Evolutionary conservation across 92 coral and sea anemone species (phyloP), one percentile per base, ranked within the genome.

Genomic region (Palythoa grandiflora): DNA sequence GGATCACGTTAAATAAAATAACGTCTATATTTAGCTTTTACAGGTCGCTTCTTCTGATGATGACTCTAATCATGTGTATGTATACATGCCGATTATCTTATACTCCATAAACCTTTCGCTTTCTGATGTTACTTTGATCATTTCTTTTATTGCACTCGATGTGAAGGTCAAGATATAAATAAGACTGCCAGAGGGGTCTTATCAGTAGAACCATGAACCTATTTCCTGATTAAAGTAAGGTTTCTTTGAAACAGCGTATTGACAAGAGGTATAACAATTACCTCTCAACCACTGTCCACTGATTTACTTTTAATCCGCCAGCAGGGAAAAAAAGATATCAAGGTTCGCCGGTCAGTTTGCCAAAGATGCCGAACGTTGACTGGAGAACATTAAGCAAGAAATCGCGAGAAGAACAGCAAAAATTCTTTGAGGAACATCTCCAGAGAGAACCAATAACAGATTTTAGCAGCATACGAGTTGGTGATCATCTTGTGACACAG

Each of bases 401-500:
- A 44, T 75, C 83, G 28, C 12, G 1, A 3, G 53, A 86, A 36
- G 28, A 44, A 51, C 71, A 59, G 13, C 89, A 75, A 75, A 38
- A 75, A 36, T 78, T 86, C 60, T 14, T 84, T 2, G n/a, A 72
- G 61, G 81, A 72, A 20, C 72, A 84, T 38, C 38, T 75, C 7
- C 59, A 75, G 72, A 84, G 80, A 52, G 80, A 86, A 75, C 83
- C 73, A n/a, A 39, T 86, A 66, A 48, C 75, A 36, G 52, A 57
- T 36, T 81, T 81, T 37, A 53, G 55, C 11, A 57, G 73, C 40
- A 68, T 75, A 17, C 35, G 20, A 47, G 73, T 77, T 6, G 89
- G 89, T 9, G 89, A 68, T 19, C 81, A 65, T 28, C 76, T 61
- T 63, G 74, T 59, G 17, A 75, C 73, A 12, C 51, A 86, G 63